A percentile compares a stretch with the other conserved stretches of the same genome.
phyloP scores from a whole-genome alignment of 2,797 vertebrate species.

The Acrossocheilus wenchowensis region DNA sequence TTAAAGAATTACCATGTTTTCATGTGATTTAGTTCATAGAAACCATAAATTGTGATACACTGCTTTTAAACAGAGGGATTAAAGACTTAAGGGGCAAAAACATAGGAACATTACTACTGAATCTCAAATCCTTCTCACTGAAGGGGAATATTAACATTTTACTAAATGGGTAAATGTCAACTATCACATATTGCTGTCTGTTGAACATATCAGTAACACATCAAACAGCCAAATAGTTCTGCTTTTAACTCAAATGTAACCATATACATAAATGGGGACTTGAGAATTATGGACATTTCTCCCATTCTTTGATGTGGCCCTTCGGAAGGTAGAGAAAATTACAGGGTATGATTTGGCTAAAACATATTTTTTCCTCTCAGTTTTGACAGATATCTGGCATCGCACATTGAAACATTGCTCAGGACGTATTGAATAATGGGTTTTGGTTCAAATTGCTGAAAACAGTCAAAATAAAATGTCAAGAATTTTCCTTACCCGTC shows the following conservation, averaged over 20 bases:
- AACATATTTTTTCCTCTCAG: slow-evolving; percentile 69
- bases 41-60: neutral
- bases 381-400: slow-evolving; percentile 78
- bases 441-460: slow-evolving; percentile 62
- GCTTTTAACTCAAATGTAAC: slow-evolving; percentile 71
- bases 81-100: neutral
- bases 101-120: slow-evolving; percentile 1
- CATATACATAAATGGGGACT: slow-evolving; percentile 69
- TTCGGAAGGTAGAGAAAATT: slow-evolving; percentile 80
- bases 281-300: slow-evolving; percentile 74
- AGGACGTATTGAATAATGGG: slow-evolving; percentile 64
- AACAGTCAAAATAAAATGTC: slow-evolving; percentile 60
- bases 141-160: slow-evolving; percentile 30
- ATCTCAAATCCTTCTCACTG: slow-evolving; percentile 34
- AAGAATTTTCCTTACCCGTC: slow-evolving; percentile 60
- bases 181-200: slow-evolving; percentile 64
- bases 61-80: slow-evolving; percentile 1
- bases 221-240: slow-evolving; percentile 66
- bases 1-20: neutral
- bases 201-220: slow-evolving; percentile 68
- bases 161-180: slow-evolving; percentile 66
- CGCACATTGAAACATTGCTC: slow-evolving; percentile 49
- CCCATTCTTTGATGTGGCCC: slow-evolving; percentile 74
- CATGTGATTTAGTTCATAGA: neutral
- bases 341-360: slow-evolving; percentile 72